Conservation (phyloP, 2,888 invertebrate genomes). For the Rhagonycha lutea region DNA sequence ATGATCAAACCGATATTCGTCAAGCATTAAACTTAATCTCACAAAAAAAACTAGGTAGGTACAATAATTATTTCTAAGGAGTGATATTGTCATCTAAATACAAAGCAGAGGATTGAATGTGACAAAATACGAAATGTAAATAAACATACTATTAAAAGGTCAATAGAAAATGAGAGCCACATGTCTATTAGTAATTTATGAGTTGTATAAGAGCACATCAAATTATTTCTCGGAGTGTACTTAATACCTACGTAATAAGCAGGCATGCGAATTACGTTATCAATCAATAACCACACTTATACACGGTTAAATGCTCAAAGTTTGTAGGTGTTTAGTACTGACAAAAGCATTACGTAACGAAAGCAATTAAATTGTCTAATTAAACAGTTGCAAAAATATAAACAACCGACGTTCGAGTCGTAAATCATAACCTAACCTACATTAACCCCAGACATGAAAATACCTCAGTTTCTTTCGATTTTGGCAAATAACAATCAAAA, state of each 20-base stretch:
- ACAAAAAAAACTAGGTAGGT: too few relatives aligned
- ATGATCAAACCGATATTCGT: too few relatives aligned
- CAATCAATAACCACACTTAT: slow-evolving; percentile 13
- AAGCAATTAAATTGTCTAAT: not conserved
- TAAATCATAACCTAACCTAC: slow-evolving; percentile 27
- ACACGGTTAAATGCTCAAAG: not conserved
- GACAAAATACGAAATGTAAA: not conserved
- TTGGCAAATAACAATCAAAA: not conserved
- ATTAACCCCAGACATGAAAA: slow-evolving; percentile 3
- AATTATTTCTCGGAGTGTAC: slow-evolving; percentile 5
- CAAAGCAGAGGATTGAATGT: not conserved
- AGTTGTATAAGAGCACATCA: not conserved
- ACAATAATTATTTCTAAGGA: too few relatives aligned
- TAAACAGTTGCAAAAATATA: slow-evolving; percentile 2
- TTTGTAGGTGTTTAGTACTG: not conserved
- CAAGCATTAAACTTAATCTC: too few relatives aligned
- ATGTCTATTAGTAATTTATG: not conserved
- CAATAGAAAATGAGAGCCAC: not conserved
- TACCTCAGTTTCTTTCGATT: not conserved
- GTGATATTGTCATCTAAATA: not conserved
- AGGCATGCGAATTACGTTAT: slow-evolving; percentile 19
- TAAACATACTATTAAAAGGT: not conserved
- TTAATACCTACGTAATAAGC: slow-evolving; percentile 17
- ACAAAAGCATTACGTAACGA: not conserved
- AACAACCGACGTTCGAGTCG: not conserved